These are phyloP conservation scores for Eurytoma californica DNA, from an alignment of 2,888 invertebrate genomes.

Conservation along the genomic window DNA sequence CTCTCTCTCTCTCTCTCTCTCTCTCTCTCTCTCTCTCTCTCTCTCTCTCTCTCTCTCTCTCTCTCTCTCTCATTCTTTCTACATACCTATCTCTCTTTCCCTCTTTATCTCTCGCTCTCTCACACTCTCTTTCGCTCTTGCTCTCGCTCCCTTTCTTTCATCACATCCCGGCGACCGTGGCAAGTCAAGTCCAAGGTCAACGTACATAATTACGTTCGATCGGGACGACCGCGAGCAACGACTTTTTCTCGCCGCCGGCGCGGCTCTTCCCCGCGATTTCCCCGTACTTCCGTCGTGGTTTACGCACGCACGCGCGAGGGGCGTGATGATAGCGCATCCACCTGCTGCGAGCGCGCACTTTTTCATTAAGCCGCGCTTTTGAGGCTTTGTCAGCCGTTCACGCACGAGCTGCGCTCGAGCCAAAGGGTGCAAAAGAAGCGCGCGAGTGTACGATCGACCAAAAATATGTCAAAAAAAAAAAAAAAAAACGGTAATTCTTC, in stretches of 20 bases:
- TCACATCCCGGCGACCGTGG: neutral
- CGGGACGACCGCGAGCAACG: slow-evolving; percentile 29
- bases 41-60: neutral
- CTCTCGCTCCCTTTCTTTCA: neutral
- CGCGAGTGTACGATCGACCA: neutral
- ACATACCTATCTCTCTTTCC: too few species aligned
- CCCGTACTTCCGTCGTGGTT: neutral
- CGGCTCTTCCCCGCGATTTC: slow-evolving; percentile 6
- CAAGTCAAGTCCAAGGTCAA: slow-evolving; percentile 31
- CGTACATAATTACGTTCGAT: slow-evolving; percentile 16
- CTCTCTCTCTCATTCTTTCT: neutral
- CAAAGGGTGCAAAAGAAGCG: neutral
- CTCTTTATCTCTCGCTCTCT: neutral
- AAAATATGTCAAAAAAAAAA: too few species aligned
- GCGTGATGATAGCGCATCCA: neutral
- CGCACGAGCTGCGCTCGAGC: neutral
- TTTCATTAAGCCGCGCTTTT: slow-evolving; percentile 5
- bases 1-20: too few species aligned
- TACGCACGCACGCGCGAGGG: neutral
- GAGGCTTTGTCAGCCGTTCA: neutral
- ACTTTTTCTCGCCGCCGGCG: slow-evolving; percentile 19
- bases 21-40: too few species aligned
- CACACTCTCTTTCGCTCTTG: neutral
- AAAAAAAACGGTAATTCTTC: neutral
- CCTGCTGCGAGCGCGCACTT: neutral